phyloP scores from a whole-genome alignment of 1,140 invertebrate species.

The Ptiloglossa arizonensis region DNA sequence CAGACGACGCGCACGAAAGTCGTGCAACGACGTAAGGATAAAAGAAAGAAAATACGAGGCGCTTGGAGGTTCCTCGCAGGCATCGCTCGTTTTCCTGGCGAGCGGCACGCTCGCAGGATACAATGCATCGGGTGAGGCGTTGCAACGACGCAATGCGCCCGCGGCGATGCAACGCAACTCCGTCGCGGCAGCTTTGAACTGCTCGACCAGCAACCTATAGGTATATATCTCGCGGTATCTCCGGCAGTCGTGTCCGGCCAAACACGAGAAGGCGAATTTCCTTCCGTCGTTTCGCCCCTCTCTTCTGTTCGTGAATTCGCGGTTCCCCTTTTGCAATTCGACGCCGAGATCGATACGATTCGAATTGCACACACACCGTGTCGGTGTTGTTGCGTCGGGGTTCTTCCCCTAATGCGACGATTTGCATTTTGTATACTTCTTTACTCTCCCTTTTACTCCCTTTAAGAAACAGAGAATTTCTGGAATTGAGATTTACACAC shows the following conservation, averaged over 20 bases:
- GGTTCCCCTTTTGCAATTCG: neutral
- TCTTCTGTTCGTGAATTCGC: neutral
- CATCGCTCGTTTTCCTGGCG: constrained; percentile 8
- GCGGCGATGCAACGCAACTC: constrained; percentile 40
- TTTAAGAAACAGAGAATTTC: no score
- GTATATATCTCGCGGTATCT: constrained; percentile 67
- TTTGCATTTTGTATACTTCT: no score
- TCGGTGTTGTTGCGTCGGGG: no score
- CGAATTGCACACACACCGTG: no score
- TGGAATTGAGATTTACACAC: no score
- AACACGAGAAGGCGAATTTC: constrained; percentile 64
- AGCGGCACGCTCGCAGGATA: constrained; percentile 21
- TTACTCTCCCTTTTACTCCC: no score
- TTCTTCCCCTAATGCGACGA: no score
- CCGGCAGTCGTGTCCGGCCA: constrained; percentile 53
- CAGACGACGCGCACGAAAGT: neutral
- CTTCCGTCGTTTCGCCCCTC: constrained; percentile 51
- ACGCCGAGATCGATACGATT: neutral
- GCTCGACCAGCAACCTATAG: constrained; percentile 42
- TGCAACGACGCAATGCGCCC: constrained; percentile 44
- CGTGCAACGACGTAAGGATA: neutral
- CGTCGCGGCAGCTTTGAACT: constrained; percentile 55
- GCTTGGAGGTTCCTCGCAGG: neutral
- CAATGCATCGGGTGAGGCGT: constrained; percentile 48
- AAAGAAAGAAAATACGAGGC: neutral